A percentile compares a stretch with the other conserved stretches of the same genome.
These are phyloP conservation scores for Nycteola revayana DNA, from an alignment of 2,888 invertebrate species.

Conservation along the genomic window DNA sequence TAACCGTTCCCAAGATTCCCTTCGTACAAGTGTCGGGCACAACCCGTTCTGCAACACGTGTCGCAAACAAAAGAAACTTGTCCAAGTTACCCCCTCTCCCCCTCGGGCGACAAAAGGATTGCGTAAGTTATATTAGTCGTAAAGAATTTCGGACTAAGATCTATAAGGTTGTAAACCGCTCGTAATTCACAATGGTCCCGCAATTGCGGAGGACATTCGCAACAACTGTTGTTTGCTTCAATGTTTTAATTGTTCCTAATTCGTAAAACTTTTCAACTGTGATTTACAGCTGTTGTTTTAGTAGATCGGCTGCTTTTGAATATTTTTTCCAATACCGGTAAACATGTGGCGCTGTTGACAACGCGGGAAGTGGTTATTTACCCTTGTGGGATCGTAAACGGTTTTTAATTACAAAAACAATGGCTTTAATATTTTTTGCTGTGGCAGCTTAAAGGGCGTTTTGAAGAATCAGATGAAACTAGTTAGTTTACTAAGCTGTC, in stretches of 20 bases:
- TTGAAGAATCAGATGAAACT: constrained; percentile 26
- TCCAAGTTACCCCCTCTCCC: constrained; percentile 51
- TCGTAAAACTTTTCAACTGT: constrained; percentile 71
- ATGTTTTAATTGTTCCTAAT: constrained; percentile 80
- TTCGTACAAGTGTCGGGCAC: constrained; percentile 68
- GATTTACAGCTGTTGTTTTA: constrained; percentile 74
- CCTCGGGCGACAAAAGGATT: constrained; percentile 74
- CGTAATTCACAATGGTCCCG: constrained; percentile 76
- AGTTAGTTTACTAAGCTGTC: too few species aligned
- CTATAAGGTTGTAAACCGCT: constrained; percentile 75
- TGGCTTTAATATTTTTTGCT: constrained; percentile 24
- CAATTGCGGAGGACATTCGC: constrained; percentile 76
- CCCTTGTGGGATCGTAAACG: constrained; percentile 51
- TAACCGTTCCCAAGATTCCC: constrained; percentile 56
- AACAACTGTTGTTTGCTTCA: constrained; percentile 79
- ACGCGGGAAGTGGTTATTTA: constrained; percentile 50
- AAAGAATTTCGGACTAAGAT: constrained; percentile 79
- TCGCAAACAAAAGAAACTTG: constrained; percentile 77
- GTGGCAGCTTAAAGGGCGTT: constrained; percentile 15
- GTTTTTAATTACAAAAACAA: constrained; percentile 50
- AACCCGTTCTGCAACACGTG: constrained; percentile 80
- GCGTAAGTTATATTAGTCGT: constrained; percentile 78
- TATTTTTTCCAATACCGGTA: constrained; percentile 38
- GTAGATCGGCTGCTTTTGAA: constrained; percentile 51
- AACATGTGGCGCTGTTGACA: constrained; percentile 46